Percentiles rank a stretch among this genome's conserved stretches.
Evolutionary conservation across 2,113 vertebrate genomes (phyloP).

Genomic region (Prietella phreatophila): DNA sequence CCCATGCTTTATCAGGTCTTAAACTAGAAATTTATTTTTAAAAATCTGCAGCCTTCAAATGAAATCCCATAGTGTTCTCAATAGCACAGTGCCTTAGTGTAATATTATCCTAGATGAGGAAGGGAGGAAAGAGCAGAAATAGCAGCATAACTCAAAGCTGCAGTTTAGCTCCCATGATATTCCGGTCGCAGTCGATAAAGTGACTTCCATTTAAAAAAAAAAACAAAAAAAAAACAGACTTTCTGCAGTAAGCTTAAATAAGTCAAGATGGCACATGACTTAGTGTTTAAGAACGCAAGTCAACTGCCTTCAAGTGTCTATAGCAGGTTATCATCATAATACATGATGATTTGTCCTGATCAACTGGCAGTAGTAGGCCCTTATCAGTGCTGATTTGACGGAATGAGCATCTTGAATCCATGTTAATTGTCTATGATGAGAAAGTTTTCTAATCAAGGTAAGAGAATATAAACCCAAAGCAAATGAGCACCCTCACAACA

Average conservation of each 20-base stretch:
- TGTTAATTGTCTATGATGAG: background rate
- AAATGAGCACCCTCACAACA: background rate
- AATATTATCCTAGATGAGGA: conserved; percentile 29
- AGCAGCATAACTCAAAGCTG: conserved; percentile 31
- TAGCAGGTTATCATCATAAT: background rate
- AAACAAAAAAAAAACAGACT: background rate
- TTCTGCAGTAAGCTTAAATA: background rate
- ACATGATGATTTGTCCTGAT: background rate
- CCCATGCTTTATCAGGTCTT: conserved; percentile 31
- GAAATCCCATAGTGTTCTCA: conserved; percentile 32
- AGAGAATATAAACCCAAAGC: background rate
- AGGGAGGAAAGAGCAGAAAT: conserved; percentile 21
- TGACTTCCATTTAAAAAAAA: background rate
- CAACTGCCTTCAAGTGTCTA: background rate
- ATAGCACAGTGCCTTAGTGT: conserved; percentile 11
- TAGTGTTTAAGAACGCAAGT: background rate
- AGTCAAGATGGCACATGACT: background rate
- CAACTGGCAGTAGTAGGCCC: no score
- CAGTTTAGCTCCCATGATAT: conserved; percentile 21
- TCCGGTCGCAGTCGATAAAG: conserved; percentile 22
- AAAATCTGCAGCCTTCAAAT: conserved; percentile 53
- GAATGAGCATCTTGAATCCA: background rate
- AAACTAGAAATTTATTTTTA: conserved; percentile 43
- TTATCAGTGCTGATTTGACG: no score
- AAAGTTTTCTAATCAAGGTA: background rate